Evolutionary conservation across 2,888 invertebrate genomes (phyloP), one percentile per base, ranked within the genome.

Genomic region (Drosophila monieri): DNA sequence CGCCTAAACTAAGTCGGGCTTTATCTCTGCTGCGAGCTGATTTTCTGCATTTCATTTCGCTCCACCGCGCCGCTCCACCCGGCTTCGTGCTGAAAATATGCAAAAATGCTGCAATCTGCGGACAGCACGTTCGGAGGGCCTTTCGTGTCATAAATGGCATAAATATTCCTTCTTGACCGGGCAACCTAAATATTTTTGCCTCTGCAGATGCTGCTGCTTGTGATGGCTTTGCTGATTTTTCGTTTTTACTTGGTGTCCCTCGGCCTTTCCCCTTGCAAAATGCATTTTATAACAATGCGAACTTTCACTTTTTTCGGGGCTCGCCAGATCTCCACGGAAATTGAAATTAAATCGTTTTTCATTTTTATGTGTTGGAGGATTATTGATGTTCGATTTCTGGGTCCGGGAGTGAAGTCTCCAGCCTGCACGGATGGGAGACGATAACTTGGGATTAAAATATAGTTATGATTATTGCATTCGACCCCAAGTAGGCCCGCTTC

Each of bases 121-220:
- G 81, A 60, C 60, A 75, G 81, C 88, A 85, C 88, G 83, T 87
- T 87, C 69, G 74, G 88, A 85, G 86, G 86, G 88, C 74, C 79
- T 86, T 80, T 88, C 84, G 84, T 84, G 84, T 88, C 84, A 84
- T 84, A 84, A 84, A 84, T 84, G 84, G 88, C 84, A 84, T 84
- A 84, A 84, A 84, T 84, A 88, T 84, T 88, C 81, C 88, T 81
- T 74, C 76, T 84, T 84, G 84, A 84, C 84, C 84, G 88, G 68
- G 65, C 84, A 84, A 85, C 84, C 88, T 73, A 84, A 84, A 84
- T 81, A 85, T 77, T 73, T 77, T 66, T 44, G 39, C 32, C 66
- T 64, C 51, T 21, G 14, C 66, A 25, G 55, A 43, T 44, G 56
- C 37, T 35, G 30, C 37, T 41, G 27, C 41, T 27, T 8, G 35